Evolutionary conservation across 2,797 vertebrate genomes (phyloP).

Genomic region (Scyliorhinus canicula): DNA sequence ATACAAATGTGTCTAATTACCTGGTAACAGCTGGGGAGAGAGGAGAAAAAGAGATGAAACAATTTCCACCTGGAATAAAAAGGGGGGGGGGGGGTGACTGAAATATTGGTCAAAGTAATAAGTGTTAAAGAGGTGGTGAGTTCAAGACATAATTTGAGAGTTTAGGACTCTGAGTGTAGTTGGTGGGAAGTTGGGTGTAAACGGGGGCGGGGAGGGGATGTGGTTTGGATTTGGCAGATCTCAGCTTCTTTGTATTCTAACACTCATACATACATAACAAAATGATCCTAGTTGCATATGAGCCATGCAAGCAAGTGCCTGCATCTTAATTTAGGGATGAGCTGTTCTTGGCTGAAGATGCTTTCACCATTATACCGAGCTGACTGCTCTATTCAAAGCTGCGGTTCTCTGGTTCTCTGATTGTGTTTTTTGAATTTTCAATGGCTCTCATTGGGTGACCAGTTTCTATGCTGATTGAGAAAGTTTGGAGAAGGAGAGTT

Average conservation of each 20-base stretch:
- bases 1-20: neutral
- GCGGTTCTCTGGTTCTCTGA: neutral
- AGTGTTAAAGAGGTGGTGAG: no score
- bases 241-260: neutral
- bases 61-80: neutral
- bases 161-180: no score
- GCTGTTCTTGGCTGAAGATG: neutral
- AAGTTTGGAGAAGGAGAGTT: no score
- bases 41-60: neutral
- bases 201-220: no score
- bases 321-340: no score
- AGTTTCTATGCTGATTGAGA: no score
- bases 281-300: neutral
- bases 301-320: neutral
- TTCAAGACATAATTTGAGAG: no score
- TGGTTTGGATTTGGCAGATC: neutral
- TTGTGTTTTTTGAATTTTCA: no score
- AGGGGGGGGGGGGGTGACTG: no score
- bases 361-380: neutral
- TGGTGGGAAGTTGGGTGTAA: no score
- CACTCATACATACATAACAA: neutral
- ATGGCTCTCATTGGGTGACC: no score
- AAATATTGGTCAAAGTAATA: no score
- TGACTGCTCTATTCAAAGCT: neutral
- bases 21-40: neutral